Percentiles rank a stretch among this genome's conserved stretches.
Evolutionary conservation across 92 coral and sea anemone genomes (phyloP).

Genomic region (Palythoa grandiflora): DNA sequence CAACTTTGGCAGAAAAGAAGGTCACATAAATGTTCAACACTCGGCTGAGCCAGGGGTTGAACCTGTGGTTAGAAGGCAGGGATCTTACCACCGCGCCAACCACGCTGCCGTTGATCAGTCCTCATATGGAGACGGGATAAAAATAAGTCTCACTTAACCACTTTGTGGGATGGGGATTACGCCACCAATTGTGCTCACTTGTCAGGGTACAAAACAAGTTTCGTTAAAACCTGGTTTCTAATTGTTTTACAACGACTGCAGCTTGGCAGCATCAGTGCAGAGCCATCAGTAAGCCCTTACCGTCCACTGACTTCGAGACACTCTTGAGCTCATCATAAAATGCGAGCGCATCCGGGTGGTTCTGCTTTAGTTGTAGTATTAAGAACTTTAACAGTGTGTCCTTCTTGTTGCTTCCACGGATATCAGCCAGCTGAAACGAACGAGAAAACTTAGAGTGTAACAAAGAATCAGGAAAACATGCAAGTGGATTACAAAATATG

Average conservation of each 20-base stretch:
- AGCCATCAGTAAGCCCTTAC: constrained; percentile 47
- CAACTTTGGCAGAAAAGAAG: no score
- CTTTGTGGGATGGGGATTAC: no score
- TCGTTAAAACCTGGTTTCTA: background rate
- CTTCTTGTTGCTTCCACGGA: constrained; percentile 86
- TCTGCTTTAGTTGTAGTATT: constrained; percentile 71
- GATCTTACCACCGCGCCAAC: no score
- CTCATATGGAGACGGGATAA: no score
- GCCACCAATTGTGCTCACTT: no score
- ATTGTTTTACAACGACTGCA: background rate
- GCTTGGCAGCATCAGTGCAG: background rate
- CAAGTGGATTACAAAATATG: no score
- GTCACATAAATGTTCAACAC: no score
- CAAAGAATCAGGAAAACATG: background rate
- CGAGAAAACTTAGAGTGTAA: background rate
- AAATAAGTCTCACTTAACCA: no score
- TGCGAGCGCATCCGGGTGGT: constrained; percentile 72
- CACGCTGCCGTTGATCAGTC: no score
- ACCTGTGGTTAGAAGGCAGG: no score
- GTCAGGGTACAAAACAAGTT: background rate
- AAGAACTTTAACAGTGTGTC: constrained; percentile 82
- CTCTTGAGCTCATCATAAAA: constrained; percentile 75
- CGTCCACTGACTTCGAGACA: constrained; percentile 82
- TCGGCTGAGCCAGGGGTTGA: no score
- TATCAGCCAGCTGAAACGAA: constrained; percentile 82